Percentiles rank a stretch among this genome's conserved stretches.
phyloP scores from a whole-genome alignment of 1,140 invertebrate genomes.

The Teleogryllus occipitalis region DNA sequence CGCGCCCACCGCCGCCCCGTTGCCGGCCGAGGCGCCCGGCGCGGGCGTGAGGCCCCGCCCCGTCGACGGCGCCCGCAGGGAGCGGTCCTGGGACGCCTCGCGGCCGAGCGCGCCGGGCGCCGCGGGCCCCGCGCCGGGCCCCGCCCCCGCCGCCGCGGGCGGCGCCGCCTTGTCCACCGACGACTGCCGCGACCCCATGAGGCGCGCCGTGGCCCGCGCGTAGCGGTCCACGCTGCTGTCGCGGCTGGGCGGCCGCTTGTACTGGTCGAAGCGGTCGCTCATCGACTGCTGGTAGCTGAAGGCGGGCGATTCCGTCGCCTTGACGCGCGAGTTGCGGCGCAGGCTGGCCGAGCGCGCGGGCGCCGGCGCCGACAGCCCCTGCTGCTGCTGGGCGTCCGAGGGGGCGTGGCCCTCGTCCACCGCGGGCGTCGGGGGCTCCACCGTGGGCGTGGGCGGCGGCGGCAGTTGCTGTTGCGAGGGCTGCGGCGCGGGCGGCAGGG shows the following conservation, averaged over 20 bases:
- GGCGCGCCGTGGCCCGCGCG: constrained; percentile 39
- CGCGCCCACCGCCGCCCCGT: constrained; percentile 32
- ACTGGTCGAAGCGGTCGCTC: constrained; percentile 79
- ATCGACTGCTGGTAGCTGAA: constrained; percentile 41
- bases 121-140: too few species aligned
- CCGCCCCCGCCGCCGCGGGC: constrained; percentile 28
- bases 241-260: constrained; percentile 78
- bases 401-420: neutral
- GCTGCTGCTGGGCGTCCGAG: neutral
- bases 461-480: neutral
- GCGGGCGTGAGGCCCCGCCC: constrained; percentile 37
- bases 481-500: constrained; percentile 18
- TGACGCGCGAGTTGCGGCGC: constrained; percentile 38
- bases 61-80: constrained; percentile 30
- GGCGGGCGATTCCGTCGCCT: constrained; percentile 38
- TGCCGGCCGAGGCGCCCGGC: constrained; percentile 33
- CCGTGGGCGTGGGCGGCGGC: neutral
- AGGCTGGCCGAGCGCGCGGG: constrained; percentile 25
- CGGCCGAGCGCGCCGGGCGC: constrained; percentile 3
- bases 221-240: constrained; percentile 81
- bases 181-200: constrained; percentile 57
- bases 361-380: neutral
- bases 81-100: constrained; percentile 17
- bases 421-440: neutral
- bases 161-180: constrained; percentile 55